Conservation (phyloP, 2,113 vertebrate genomes). For the Anas platyrhynchos region DNA sequence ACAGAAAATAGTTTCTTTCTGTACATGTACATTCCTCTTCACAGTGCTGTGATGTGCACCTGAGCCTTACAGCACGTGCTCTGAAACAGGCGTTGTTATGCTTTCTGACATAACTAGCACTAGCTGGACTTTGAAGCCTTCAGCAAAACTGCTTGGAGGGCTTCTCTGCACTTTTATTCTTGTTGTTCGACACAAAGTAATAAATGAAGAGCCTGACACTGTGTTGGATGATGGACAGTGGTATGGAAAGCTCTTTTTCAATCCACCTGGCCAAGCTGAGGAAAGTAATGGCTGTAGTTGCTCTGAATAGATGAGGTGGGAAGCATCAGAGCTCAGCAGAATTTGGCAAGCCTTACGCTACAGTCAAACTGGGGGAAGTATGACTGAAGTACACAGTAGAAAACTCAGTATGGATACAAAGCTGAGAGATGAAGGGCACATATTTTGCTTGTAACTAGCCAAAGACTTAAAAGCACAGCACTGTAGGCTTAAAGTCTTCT, state of each 20-base stretch:
- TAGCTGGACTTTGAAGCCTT: conserved; percentile 43
- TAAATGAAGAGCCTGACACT: conserved; percentile 59
- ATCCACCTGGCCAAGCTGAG: conserved; percentile 41
- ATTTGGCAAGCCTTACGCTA: conserved; percentile 49
- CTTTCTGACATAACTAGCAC: not conserved
- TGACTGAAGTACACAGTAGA: conserved; percentile 34
- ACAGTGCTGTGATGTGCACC: not conserved
- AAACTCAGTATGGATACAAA: conserved; percentile 51
- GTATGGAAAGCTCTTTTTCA: conserved; percentile 30
- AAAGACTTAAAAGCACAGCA: not conserved
- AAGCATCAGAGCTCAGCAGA: not conserved
- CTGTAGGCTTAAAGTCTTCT: conserved; percentile 51
- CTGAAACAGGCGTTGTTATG: not conserved
- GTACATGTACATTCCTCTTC: not conserved
- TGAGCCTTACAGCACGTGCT: rapidly evolving
- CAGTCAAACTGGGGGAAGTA: conserved; percentile 39
- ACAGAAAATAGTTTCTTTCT: not conserved
- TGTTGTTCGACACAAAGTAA: conserved; percentile 58
- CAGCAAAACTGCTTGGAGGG: conserved; percentile 45
- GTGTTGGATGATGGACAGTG: conserved; percentile 46
- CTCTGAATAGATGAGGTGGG: conserved; percentile 47
- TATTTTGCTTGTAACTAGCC: not conserved
- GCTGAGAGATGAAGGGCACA: not conserved
- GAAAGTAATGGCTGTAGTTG: conserved; percentile 22
- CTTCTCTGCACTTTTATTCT: conserved; percentile 52